Percentiles rank a stretch among this genome's conserved stretches.
These are phyloP conservation scores for Apodemus speciosus DNA, from an alignment of 2,113 vertebrate species.

Conservation along the genomic window DNA sequence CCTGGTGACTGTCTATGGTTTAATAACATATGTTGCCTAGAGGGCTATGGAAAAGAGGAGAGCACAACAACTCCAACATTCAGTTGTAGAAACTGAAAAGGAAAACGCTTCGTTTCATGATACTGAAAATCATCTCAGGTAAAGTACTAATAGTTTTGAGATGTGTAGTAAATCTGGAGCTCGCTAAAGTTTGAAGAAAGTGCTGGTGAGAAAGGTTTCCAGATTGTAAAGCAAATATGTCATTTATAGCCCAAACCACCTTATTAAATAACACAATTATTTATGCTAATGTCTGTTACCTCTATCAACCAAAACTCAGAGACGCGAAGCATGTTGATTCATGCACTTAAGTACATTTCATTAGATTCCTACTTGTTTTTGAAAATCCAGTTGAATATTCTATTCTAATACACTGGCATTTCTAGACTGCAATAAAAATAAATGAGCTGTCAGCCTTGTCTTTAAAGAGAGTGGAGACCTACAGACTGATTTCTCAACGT, in stretches of 20 bases:
- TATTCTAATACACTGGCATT: background rate
- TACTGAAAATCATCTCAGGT: constrained; percentile 9
- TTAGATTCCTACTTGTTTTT: background rate
- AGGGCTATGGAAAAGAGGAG: constrained; percentile 34
- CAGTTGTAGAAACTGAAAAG: constrained; percentile 24
- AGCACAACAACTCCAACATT: background rate
- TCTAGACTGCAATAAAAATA: constrained; percentile 35
- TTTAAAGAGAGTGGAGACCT: background rate
- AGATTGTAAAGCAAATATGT: background rate
- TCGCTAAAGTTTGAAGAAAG: background rate
- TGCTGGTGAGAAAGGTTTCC: background rate
- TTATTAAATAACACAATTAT: constrained; percentile 31
- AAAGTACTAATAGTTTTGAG: background rate
- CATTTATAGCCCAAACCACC: background rate
- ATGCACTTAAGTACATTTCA: background rate
- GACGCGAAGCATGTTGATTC: background rate
- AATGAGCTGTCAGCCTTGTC: background rate
- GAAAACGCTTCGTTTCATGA: background rate
- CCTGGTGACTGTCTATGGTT: constrained; percentile 68
- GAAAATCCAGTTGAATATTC: background rate
- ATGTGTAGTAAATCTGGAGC: constrained; percentile 8
- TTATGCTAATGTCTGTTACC: background rate
- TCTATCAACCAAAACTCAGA: background rate
- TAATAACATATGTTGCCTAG: constrained; percentile 76
- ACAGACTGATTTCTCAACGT: background rate